phyloP scores from a whole-genome alignment of 2,797 vertebrate genomes.

The Jordanella pulchra region DNA sequence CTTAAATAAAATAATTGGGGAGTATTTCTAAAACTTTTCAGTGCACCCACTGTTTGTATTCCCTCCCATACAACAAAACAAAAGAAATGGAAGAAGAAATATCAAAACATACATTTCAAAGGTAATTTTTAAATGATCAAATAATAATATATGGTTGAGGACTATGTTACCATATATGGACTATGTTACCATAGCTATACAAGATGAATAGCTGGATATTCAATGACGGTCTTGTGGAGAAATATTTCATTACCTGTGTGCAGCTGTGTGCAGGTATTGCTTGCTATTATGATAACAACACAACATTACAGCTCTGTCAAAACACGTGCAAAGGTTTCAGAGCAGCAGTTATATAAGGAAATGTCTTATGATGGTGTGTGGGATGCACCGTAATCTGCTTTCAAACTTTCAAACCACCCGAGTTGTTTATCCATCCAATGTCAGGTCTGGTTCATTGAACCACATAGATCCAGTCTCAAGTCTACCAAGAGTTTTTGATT shows the following conservation, averaged over 20 bases:
- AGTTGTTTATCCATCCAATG: slow-evolving; percentile 5
- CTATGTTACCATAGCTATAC: not conserved
- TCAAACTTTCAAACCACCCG: slow-evolving; percentile 41
- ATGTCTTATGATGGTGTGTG: slow-evolving; percentile 36
- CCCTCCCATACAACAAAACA: not conserved
- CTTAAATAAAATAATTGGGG: not conserved
- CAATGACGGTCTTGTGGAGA: not conserved
- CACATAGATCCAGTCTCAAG: too few relatives aligned
- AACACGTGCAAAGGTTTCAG: slow-evolving; percentile 7
- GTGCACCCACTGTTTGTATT: not conserved
- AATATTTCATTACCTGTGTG: not conserved
- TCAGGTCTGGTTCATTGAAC: too few relatives aligned
- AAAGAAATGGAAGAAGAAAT: not conserved
- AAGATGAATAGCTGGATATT: not conserved
- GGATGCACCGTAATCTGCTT: slow-evolving; percentile 26
- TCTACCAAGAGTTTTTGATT: too few relatives aligned
- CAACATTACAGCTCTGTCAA: not conserved
- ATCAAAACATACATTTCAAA: not conserved
- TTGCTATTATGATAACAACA: slow-evolving; percentile 5
- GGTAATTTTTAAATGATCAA: not conserved
- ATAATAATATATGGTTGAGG: not conserved
- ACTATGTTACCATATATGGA: too few relatives aligned
- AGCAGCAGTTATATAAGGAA: slow-evolving; percentile 20
- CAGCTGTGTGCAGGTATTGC: not conserved
- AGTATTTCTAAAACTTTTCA: not conserved